A percentile compares a stretch with the other conserved stretches of the same genome.
Conservation (phyloP, 2,113 vertebrate genomes). For the Nestor notabilis region DNA sequence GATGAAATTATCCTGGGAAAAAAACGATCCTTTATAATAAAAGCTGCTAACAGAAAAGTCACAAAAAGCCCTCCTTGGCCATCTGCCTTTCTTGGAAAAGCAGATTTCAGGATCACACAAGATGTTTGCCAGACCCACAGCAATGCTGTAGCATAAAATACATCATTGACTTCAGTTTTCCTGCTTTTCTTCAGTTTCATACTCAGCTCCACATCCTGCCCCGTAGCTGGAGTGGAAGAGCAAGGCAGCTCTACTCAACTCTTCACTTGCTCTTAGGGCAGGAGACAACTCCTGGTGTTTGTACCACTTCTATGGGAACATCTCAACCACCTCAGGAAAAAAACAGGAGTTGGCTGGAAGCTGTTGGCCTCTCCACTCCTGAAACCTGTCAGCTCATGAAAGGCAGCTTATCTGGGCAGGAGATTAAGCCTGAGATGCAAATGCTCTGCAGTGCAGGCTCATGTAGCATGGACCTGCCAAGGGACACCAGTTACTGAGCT, state of each 20-base stretch:
- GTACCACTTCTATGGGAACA: not conserved
- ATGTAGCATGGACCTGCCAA: not conserved
- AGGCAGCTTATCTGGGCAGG: slow-evolving; percentile 16
- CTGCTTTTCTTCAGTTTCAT: not conserved
- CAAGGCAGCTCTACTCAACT: not conserved
- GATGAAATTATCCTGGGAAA: not conserved
- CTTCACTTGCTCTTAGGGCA: not conserved
- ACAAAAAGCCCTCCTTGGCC: not conserved
- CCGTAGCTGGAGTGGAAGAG: not conserved
- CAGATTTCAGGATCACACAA: fast-evolving
- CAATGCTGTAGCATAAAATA: not conserved
- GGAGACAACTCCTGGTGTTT: not conserved
- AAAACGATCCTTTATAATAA: not conserved
- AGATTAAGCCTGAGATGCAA: not conserved
- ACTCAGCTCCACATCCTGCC: not conserved
- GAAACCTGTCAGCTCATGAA: not conserved
- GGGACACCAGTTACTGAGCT: not conserved
- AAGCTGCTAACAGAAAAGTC: not conserved
- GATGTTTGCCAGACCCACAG: not conserved
- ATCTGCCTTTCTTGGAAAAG: not conserved
- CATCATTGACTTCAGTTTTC: not conserved
- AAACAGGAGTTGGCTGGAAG: not conserved
- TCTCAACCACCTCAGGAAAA: not conserved
- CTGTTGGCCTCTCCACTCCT: not conserved
- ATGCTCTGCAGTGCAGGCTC: not conserved